Evolutionary conservation across 2,113 vertebrate genomes (phyloP), one percentile per base, ranked within the genome.

Genomic region (Poeciliopsis prolifica): DNA sequence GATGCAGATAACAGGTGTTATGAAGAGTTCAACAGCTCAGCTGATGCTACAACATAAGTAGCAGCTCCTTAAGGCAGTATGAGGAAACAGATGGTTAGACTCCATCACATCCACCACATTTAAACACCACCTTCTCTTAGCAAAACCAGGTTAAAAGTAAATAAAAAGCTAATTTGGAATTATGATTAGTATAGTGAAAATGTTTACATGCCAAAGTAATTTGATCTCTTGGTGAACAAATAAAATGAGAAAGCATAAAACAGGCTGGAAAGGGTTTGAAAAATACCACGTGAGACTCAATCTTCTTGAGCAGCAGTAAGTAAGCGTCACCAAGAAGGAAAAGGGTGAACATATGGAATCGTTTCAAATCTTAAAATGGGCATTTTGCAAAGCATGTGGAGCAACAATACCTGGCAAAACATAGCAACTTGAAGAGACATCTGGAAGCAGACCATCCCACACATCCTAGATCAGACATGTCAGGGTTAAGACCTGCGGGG

Each of bases 1-100:
- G 62, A 35, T 75, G 68, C 64, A 82, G 65, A 74, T 24, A 58
- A 58, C 35, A 85, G 71, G 31, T 68, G 70, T 80, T 78, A n/a
- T 28, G 75, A 61, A 80, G 60, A 48, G 75, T 72, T 14, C 37
- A 60, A 19, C 35, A 44, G 26, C 28, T 62, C 70, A 72, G 30
- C 54, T 63, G 62, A 26, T 65, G 30, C n/a, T 66, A 28, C 14
- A 12, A 13, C 13, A 19, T n/a, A 54, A 51, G 14, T 17, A n/a
- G 29, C 6, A 44, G 14, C 12, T 40, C 17, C 1, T 26, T 70
- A 65, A 84, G 74, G 73, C 61, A 7, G 24, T 44, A 65, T 83
- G 82, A 86, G 74, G 65, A 54, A 69, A 65, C 78, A 81, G 82
- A 79, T 80, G 80, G 85, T 54, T 83, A 78, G 64, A 82, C 82